Evolutionary conservation across 2,888 invertebrate species (phyloP).

Genomic region (Shargacucullia verbasci): DNA sequence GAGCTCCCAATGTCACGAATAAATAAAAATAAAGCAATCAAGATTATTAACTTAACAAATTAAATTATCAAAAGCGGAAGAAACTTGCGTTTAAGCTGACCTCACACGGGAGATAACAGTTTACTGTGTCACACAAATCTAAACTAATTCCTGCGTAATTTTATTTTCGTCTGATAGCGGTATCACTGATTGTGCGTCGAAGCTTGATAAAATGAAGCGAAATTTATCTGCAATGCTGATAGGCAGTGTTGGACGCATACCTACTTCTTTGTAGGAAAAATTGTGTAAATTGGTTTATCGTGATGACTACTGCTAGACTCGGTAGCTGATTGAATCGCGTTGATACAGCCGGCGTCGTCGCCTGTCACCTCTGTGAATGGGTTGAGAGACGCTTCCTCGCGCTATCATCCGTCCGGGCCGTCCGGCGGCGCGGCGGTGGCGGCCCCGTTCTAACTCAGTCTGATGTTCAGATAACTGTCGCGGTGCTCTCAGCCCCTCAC

Average conservation of each 20-base stretch:
- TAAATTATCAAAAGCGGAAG: constrained; percentile 9
- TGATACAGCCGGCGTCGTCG: not conserved
- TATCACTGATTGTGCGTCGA: constrained; percentile 18
- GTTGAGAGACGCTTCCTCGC: not conserved
- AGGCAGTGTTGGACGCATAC: constrained; percentile 3
- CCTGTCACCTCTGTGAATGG: not conserved
- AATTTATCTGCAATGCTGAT: constrained; percentile 17
- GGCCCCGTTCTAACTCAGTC: no score
- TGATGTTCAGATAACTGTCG: no score
- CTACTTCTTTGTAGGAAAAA: not conserved
- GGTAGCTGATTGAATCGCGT: not conserved
- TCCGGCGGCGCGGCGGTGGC: no score
- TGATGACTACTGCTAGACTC: not conserved
- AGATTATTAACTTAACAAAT: no score
- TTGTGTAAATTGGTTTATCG: not conserved
- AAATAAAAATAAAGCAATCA: no score
- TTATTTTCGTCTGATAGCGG: constrained; percentile 10
- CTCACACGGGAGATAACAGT: constrained; percentile 12
- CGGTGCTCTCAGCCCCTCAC: no score
- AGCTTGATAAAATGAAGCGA: constrained; percentile 3
- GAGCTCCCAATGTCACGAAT: no score
- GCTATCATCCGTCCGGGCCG: not conserved
- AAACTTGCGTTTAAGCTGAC: not conserved
- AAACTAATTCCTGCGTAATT: constrained; percentile 9
- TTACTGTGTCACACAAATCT: constrained; percentile 6